Evolutionary conservation across 2,797 vertebrate genomes (phyloP).

Genomic region (Sebastes itinus): DNA sequence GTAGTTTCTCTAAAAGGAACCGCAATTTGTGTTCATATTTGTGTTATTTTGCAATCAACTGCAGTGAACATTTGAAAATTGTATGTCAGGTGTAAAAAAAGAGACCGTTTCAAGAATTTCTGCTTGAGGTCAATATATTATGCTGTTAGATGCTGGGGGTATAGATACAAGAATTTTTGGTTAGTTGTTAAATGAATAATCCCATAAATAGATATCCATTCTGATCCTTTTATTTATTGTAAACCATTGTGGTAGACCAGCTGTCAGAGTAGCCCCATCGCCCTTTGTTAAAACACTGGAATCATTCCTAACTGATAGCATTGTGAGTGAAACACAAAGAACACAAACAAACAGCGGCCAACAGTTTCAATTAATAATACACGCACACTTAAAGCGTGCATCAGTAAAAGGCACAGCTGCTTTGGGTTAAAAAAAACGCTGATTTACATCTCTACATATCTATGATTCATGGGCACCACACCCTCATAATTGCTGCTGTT

Average conservation of each 20-base stretch:
- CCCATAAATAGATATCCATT: neutral
- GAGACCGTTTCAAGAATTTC: neutral
- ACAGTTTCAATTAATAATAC: slow-evolving; percentile 31
- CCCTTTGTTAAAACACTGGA: slow-evolving; percentile 28
- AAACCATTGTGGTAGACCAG: slow-evolving; percentile 24
- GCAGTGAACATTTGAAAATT: neutral
- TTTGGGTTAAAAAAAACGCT: slow-evolving; percentile 25
- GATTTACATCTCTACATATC: slow-evolving; percentile 33
- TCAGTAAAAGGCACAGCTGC: slow-evolving; percentile 35
- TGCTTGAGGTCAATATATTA: neutral
- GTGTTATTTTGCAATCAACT: neutral
- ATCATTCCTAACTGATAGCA: slow-evolving; percentile 9
- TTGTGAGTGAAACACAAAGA: neutral
- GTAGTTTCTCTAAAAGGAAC: neutral
- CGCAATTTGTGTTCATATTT: neutral
- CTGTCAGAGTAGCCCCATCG: slow-evolving; percentile 9
- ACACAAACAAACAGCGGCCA: slow-evolving; percentile 24
- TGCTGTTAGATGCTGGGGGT: neutral
- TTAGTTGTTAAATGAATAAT: neutral
- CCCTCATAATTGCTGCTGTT: slow-evolving; percentile 18
- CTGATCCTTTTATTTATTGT: slow-evolving; percentile 20
- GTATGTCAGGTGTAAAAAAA: neutral
- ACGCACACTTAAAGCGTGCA: neutral
- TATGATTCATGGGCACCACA: slow-evolving; percentile 20
- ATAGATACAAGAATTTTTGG: neutral